These are phyloP conservation scores for Galaxias olidus DNA, from an alignment of 2,797 vertebrate genomes.

Conservation along the genomic window DNA sequence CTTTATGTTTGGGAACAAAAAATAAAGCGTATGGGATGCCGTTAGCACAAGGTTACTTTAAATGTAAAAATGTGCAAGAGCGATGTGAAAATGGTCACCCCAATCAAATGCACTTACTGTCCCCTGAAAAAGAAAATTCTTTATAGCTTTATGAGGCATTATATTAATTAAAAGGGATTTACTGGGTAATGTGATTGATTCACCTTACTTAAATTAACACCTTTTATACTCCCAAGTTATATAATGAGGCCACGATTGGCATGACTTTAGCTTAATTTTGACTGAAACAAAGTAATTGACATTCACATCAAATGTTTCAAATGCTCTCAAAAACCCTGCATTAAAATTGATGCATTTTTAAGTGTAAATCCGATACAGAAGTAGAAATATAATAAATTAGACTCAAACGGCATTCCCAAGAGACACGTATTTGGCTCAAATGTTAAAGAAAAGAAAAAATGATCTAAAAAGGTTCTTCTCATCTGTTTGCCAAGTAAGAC, in stretches of 20 bases:
- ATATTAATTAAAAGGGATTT: slow-evolving; percentile 41
- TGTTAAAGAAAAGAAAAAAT: not conserved
- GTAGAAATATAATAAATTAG: no score
- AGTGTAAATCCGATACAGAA: no score
- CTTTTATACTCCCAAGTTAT: no score
- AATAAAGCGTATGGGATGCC: slow-evolving; percentile 27
- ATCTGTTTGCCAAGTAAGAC: slow-evolving; percentile 45
- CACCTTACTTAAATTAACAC: slow-evolving; percentile 22
- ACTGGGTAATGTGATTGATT: slow-evolving; percentile 32
- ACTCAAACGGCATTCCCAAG: no score
- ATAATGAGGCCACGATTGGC: no score
- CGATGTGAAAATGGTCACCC: slow-evolving; percentile 41
- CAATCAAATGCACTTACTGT: slow-evolving; percentile 30
- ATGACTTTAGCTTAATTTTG: no score
- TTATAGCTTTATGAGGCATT: slow-evolving; percentile 44
- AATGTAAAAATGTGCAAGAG: slow-evolving; percentile 29
- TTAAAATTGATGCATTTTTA: no score
- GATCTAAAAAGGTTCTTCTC: not conserved
- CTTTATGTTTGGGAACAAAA: slow-evolving; percentile 4
- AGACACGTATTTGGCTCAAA: no score
- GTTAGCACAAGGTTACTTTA: slow-evolving; percentile 42
- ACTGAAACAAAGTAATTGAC: no score
- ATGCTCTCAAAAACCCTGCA: no score
- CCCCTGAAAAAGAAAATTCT: slow-evolving; percentile 44
- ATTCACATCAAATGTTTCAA: no score